Conservation (phyloP, 2,797 vertebrate genomes). For the Microctenopoma lineatum region DNA sequence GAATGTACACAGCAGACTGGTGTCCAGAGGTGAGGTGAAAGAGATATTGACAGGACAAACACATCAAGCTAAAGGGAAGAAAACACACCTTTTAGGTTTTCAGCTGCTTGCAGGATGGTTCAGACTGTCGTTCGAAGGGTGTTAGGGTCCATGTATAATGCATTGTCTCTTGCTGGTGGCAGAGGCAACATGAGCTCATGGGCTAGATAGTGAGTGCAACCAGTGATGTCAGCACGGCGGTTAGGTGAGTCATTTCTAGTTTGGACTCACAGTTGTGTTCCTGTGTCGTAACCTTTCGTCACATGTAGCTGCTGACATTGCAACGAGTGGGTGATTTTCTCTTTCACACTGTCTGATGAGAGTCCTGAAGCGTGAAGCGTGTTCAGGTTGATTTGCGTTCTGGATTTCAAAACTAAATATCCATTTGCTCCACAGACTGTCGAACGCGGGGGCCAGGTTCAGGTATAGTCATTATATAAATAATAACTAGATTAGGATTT, state of each 20-base stretch:
- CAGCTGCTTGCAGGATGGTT: conserved; percentile 20
- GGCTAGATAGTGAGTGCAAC: conserved; percentile 20
- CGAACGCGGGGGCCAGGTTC: too few relatives aligned
- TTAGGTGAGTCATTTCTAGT: conserved; percentile 19
- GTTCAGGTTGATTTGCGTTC: too few relatives aligned
- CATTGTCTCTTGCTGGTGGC: conserved; percentile 37
- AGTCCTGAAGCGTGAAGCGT: too few relatives aligned
- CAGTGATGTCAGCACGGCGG: conserved; percentile 18
- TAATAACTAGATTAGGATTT: too few relatives aligned
- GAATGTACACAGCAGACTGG: conserved; percentile 14
- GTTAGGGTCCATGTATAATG: conserved; percentile 57
- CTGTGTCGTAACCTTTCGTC: background rate
- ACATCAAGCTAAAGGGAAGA: background rate
- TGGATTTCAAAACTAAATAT: too few relatives aligned
- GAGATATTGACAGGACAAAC: conserved; percentile 4
- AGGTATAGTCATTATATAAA: too few relatives aligned
- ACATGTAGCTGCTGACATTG: too few relatives aligned
- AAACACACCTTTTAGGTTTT: background rate
- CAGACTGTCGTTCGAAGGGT: conserved; percentile 7
- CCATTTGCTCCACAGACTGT: too few relatives aligned
- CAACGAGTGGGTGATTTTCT: too few relatives aligned
- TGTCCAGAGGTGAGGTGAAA: conserved; percentile 9
- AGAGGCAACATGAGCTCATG: conserved; percentile 48
- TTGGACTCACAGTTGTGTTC: conserved; percentile 4
- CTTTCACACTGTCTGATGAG: too few relatives aligned